Base-by-base conservation (phyloP, 2,797 vertebrate species). In the Acomys russatus region DNA sequence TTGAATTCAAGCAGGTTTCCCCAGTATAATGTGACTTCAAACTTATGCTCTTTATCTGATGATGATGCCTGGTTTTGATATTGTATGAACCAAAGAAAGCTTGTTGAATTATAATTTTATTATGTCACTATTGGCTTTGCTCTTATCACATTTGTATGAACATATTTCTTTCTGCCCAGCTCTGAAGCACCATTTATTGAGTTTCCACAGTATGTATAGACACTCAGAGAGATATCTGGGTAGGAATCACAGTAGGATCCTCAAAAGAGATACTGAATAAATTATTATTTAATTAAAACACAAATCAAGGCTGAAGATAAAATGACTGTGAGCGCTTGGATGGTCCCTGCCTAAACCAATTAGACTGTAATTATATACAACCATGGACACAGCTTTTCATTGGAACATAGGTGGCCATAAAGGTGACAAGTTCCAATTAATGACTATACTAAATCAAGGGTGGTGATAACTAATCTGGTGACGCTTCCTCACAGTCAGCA, bases 231-330 rank as follows among this genome's bases (percentile, higher is more conserved):
- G 90, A 97, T 96, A 5, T 68, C 74, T 96, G 85, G 70, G 38
- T 92, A 92, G 94, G 83, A 96, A 95, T 89, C 1, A 0, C 35
- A 78, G 68, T 22, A 87, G 18, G 33, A 73, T 90, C 68, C 82
- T 91, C 82, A 92, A 90, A 95, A 87, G 82, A 91, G 56, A 54
- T 76, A 64, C 56, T 94, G 70, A 96, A 97, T 94, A 96, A 97
- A 97, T 96, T 97, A 96, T 96, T 96, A 97, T 88, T 97, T 97
- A 96, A 96, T 97, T 96, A 97, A 97, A 97, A 49, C 74, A 97
- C 44, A 96, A 96, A 95, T 97, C 78, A 97, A 97, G 56, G 70
- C 68, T 95, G 59, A 96, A 91, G 88, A 93, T 96, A 96, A 96
- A 97, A 84, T 64, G 51, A 93, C 86, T 91, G 15, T 84, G 78